Evolutionary conservation across 2,113 vertebrate species (phyloP), one percentile per base, ranked within the genome.

Genomic region (Phocoena sinus): DNA sequence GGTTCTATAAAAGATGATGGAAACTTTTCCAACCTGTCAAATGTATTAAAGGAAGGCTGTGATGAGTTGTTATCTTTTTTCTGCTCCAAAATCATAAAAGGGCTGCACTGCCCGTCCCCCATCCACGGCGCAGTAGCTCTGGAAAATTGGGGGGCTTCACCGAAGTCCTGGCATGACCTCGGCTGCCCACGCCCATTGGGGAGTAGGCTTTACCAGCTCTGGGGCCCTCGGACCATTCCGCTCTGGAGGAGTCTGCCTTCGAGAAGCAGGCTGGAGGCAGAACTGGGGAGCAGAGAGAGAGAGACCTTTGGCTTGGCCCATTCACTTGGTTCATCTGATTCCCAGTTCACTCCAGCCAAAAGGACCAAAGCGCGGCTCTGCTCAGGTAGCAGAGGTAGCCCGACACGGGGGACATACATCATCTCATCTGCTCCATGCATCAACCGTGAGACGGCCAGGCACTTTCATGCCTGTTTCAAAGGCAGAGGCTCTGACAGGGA

Each of bases 101-200:
- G 44, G 25, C 11, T 67, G 8, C 15, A 8, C 9, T 38, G 50
- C 13, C 9, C 13, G 13, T 4, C 2, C 11, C 38, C 81, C 31
- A 28, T 2, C 36, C 36, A 38, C 0, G 2, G 15, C 50, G 31
- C 84, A 67, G 13, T 0, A 5, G 50, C 44, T 47, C 67, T 21
- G 12, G 50, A 38, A 31, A 38, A 63, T 21, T 74, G 21, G 33
- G 31, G 56, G 56, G 8, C 84, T 44, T 15, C 14, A 28, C 5
- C 11, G 6, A 76, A 41, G 20, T n/a, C 31, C 1, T 36, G 44
- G 53, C 6, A 8, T 56, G 50, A 56, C 26, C 28, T 44, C 11
- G 1, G 3, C 50, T 15, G 12, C 31, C 53, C 68, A 11, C 0
- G 0, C 12, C 17, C 33, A 15, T 1, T 4, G 3, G 17, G 1